A percentile compares a stretch with the other conserved stretches of the same genome.
phyloP scores from a whole-genome alignment of 2,113 vertebrate species.

The Anolis carolinensis region DNA sequence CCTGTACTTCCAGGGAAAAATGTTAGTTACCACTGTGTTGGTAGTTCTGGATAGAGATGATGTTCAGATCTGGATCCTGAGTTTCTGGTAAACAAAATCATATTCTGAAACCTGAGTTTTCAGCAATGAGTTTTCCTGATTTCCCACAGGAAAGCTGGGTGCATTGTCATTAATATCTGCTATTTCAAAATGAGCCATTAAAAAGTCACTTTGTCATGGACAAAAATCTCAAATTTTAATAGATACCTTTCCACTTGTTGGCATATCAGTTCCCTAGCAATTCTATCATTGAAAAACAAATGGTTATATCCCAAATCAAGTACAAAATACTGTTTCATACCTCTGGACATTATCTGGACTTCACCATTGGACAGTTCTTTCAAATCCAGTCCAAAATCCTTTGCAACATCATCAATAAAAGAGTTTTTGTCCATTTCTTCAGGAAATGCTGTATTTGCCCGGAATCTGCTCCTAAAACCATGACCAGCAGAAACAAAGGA shows the following conservation, averaged over 20 bases:
- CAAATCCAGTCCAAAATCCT: slow-evolving; percentile 73
- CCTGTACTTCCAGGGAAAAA: slow-evolving; percentile 63
- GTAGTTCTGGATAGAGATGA: slow-evolving; percentile 74
- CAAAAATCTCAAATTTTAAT: slow-evolving; percentile 74
- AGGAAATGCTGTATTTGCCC: slow-evolving; percentile 71
- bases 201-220: slow-evolving; percentile 74
- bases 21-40: slow-evolving; percentile 69
- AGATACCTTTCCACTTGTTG: slow-evolving; percentile 69
- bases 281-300: slow-evolving; percentile 69
- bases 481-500: slow-evolving; percentile 47
- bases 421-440: slow-evolving; percentile 77
- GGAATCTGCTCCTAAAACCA: slow-evolving; percentile 27
- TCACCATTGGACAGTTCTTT: slow-evolving; percentile 61
- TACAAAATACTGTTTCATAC: slow-evolving; percentile 70
- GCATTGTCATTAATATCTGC: slow-evolving; percentile 79
- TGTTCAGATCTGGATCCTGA: slow-evolving; percentile 73
- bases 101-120: slow-evolving; percentile 62
- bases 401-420: slow-evolving; percentile 74
- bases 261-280: slow-evolving; percentile 79
- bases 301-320: slow-evolving; percentile 67
- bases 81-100: slow-evolving; percentile 71
- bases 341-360: slow-evolving; percentile 71
- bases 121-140: slow-evolving; percentile 64
- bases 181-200: slow-evolving; percentile 72
- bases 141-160: slow-evolving; percentile 67